Conservation (phyloP, 2,888 invertebrate genomes). For the Machimus rusticus region DNA sequence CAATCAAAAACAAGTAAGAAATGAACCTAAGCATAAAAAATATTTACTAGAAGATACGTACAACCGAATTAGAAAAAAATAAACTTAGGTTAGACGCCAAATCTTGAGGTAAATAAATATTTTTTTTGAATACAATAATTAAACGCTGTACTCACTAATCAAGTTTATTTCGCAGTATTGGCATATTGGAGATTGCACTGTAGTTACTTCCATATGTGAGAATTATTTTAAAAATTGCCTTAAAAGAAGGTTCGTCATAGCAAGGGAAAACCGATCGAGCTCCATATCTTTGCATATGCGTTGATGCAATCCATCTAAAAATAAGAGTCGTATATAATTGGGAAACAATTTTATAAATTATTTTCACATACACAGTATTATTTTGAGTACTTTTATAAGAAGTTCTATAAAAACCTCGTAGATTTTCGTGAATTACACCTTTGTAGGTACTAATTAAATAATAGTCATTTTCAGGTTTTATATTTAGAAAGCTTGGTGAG, state of each 20-base stretch:
- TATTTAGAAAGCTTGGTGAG: not conserved
- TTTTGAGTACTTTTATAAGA: slow-evolving; percentile 62
- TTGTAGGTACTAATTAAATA: slow-evolving; percentile 65
- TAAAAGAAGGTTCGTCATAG: slow-evolving; percentile 77
- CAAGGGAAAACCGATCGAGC: slow-evolving; percentile 78
- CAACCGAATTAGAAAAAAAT: too few relatives aligned
- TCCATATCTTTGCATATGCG: slow-evolving; percentile 73
- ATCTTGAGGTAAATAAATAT: too few relatives aligned
- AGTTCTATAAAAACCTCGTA: slow-evolving; percentile 71
- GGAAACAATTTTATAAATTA: not conserved
- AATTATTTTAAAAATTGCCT: slow-evolving; percentile 72
- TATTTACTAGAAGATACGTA: too few relatives aligned
- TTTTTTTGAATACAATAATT: too few relatives aligned
- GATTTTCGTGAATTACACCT: slow-evolving; percentile 63
- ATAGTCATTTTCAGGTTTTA: slow-evolving; percentile 53
- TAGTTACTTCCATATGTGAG: slow-evolving; percentile 66
- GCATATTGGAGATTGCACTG: slow-evolving; percentile 61
- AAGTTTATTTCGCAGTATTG: slow-evolving; percentile 46
- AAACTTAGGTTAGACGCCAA: too few relatives aligned
- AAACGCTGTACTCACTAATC: not conserved
- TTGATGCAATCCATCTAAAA: slow-evolving; percentile 2
- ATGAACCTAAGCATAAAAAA: too few relatives aligned
- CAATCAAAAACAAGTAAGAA: too few relatives aligned
- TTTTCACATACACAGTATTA: slow-evolving; percentile 59
- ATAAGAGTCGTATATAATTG: not conserved